phyloP scores from a whole-genome alignment of 37 sponge, comb jelly and placozoan genomes.

The Lycopodina hypogea region DNA sequence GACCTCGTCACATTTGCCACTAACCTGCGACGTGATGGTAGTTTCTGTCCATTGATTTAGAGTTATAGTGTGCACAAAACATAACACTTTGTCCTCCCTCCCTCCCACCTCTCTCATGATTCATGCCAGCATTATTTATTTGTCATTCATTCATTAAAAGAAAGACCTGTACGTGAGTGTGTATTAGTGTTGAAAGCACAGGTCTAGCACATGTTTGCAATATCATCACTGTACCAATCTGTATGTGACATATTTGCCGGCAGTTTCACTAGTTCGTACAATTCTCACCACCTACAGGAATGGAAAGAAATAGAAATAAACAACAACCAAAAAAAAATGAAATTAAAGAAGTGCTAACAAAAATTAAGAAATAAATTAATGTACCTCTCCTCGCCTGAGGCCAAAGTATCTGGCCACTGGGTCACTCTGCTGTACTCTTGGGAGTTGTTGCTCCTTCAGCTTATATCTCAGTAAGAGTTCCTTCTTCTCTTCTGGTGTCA shows the following conservation, averaged over 20 bases:
- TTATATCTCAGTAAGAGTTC: constrained; percentile 92
- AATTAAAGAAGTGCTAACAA: neutral
- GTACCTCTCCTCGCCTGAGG: constrained; percentile 93
- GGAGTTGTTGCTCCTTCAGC: constrained; percentile 94
- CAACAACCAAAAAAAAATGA: neutral
- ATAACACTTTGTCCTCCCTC: too few relatives aligned
- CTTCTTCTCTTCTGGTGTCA: constrained; percentile 96
- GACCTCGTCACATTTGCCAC: constrained; percentile 72
- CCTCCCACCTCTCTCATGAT: too few relatives aligned
- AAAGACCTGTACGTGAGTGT: too few relatives aligned
- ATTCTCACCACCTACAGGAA: constrained; percentile 82
- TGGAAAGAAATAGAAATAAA: neutral
- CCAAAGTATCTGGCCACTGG: constrained; percentile 98
- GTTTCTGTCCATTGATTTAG: constrained; percentile 45
- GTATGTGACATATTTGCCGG: constrained; percentile 97
- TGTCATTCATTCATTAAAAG: too few relatives aligned
- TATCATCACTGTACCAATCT: constrained; percentile 80
- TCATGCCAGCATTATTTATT: too few relatives aligned
- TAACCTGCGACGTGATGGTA: constrained; percentile 47
- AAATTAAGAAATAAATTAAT: neutral
- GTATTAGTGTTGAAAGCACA: too few relatives aligned
- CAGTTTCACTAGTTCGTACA: constrained; percentile 92
- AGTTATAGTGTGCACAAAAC: too few relatives aligned
- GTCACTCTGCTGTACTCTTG: constrained; percentile 93
- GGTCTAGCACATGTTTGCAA: too few relatives aligned